Conservation (phyloP, 2,113 vertebrate species). For the Triplophysa rosa region DNA sequence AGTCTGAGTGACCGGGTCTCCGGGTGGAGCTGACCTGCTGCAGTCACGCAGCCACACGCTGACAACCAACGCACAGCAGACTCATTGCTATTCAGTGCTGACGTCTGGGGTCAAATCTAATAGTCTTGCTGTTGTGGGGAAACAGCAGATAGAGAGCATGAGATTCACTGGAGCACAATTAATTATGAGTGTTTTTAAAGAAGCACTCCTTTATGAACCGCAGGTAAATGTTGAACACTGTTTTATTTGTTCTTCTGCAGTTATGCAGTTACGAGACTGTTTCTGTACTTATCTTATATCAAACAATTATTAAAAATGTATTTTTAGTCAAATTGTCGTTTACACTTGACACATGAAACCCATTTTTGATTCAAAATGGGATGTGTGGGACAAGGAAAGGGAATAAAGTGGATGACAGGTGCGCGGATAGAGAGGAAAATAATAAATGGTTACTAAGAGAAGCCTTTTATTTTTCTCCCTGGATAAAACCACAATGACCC, state of each 20-base stretch:
- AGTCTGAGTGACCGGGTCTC: neutral
- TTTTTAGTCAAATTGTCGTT: no score
- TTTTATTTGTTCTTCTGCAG: neutral
- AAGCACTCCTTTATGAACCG: neutral
- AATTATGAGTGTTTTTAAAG: neutral
- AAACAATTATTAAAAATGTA: no score
- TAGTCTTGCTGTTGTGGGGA: neutral
- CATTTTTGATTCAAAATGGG: no score
- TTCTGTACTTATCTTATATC: neutral
- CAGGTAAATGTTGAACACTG: neutral
- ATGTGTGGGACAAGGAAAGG: neutral
- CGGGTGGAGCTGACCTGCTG: neutral
- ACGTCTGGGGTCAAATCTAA: neutral
- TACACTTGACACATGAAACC: no score
- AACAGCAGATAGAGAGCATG: neutral
- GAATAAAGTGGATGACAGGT: no score
- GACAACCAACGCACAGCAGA: neutral
- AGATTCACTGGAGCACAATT: neutral
- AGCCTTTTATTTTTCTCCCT: no score
- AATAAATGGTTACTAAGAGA: no score
- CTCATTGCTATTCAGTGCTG: constrained; percentile 34
- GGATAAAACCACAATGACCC: no score
- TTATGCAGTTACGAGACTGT: neutral
- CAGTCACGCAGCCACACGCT: neutral
- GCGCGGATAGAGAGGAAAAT: no score